Evolutionary conservation across 2,797 vertebrate genomes (phyloP), one percentile per base, ranked within the genome.

Genomic region (Typhlichthys eigenmanni): DNA sequence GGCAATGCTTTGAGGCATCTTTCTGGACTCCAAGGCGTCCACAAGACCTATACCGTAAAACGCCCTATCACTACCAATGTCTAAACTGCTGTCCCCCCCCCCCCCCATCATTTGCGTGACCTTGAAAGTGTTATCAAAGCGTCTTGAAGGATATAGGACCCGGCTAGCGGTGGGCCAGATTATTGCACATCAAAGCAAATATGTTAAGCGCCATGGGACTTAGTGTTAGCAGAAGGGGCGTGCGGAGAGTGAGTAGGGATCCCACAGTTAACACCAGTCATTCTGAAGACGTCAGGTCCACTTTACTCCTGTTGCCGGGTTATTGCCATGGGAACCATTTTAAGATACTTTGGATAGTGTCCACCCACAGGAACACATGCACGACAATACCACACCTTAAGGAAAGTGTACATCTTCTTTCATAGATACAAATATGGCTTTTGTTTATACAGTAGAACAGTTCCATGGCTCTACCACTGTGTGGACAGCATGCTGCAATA

Each of bases 151-250:
- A 69, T 29, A 52, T 12, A 53, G 29, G 68, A 47, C 72, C 54
- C 19, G 60, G 57, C 55, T 54, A 38, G 24, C n/a, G 16, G 56
- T 17, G 59, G 48, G 64, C 32, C 58, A 52, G 76, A 80, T 80
- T 80, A 88, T 75, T 70, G 54, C 48, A 90, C 88, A 88, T 92
- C 84, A 91, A 92, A 92, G 90, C 77, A 87, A 88, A 78, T 84
- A 89, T 82, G 84, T 87, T 80, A 83, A 89, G 75, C 83, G 60
- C 65, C 74, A 55, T 13, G 45, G 68, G 80, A 89, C 89, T 90
- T 84, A 85, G 58, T 34, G 13, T 66, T 7, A 13, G 60, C 24
- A 55, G 65, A 72, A 56, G 52, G 60, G 74, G 68, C 48, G 17
- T 29, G 52, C 62, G 72, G 55, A 47, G 59, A 74, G 71, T 48